Base-by-base conservation (phyloP, 2,888 invertebrate species). In the Corythucha ciliata region DNA sequence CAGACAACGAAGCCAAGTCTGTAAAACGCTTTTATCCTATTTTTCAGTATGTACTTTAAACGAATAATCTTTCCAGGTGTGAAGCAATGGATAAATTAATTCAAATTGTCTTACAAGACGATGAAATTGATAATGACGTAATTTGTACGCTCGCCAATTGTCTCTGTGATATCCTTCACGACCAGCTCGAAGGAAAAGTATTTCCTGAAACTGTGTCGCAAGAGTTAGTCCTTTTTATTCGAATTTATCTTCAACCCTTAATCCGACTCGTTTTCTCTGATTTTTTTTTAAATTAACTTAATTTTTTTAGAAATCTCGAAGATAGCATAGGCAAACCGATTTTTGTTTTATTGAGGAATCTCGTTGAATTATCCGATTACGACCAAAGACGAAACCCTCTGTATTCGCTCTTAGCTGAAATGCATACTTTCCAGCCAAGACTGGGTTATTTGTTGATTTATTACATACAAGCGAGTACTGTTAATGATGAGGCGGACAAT, bases 391-490 rank as follows among this genome's bases (percentile, higher is more conserved):
- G 85, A 60, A 86, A 87, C 69, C 79, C 88, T 26, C 72, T 91
- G 58, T 72, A 89, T 58, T 78, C 81, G 59, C 73, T 94, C 40
- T 72, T 92, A 52, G 82, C 83, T 58, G 89, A 90, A 67, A 81
- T 92, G 71, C 78, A 83, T 61, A 69, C 69, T 59, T 68, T 74
- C 62, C 77, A 85, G 63, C 78, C 82, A 10, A 76, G 79, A 65
- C 75, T 89, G 52, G 93, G 93, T 39, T 92, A 88, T 69, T 76
- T 86, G 62, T 74, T 94, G 57, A 71, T 94, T 45, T 93, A 91
- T 72, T 94, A 89, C 70, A 54, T 63, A 12, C 59, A 61, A 39
- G 61, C 61, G 10, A 60, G 58, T 48, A 48, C 56, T 14, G 48
- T 41, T 6, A 25, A 48, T 4, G 58, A 58, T 29, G 57, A 57